These are phyloP conservation scores for Cryptosula pallasiana DNA, from an alignment of 2,888 invertebrate genomes.

Conservation along the genomic window DNA sequence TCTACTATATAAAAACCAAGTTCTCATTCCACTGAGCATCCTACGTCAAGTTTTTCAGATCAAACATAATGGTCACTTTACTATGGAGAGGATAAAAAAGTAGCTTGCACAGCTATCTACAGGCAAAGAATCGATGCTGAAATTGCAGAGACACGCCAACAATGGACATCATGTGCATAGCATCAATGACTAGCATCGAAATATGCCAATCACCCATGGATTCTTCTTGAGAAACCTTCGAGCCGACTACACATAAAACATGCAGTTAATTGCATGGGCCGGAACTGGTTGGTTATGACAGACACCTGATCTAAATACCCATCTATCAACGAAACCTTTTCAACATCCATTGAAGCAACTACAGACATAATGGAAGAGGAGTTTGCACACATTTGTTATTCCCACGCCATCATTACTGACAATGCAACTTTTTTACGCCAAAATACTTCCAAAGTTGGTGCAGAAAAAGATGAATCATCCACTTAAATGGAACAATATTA, in stretches of 20 bases:
- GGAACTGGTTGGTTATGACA: background rate
- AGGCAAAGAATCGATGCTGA: background rate
- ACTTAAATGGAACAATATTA: background rate
- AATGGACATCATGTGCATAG: background rate
- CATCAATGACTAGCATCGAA: background rate
- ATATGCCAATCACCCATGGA: background rate
- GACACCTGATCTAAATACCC: background rate
- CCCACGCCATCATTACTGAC: background rate
- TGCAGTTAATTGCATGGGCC: background rate
- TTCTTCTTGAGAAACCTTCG: background rate
- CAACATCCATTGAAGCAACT: background rate
- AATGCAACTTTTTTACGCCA: background rate
- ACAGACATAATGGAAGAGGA: background rate
- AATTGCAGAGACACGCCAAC: background rate
- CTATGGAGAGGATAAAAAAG: background rate
- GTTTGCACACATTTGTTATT: background rate
- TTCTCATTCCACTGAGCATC: background rate
- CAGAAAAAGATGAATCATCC: background rate
- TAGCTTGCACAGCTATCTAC: background rate
- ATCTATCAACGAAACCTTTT: background rate
- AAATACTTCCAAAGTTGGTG: background rate
- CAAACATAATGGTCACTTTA: background rate
- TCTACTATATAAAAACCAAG: too few species aligned
- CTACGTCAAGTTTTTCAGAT: background rate
- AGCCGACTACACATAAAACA: background rate